These are phyloP conservation scores for Equus quagga DNA, from an alignment of 2,113 vertebrate genomes.

Conservation along the genomic window DNA sequence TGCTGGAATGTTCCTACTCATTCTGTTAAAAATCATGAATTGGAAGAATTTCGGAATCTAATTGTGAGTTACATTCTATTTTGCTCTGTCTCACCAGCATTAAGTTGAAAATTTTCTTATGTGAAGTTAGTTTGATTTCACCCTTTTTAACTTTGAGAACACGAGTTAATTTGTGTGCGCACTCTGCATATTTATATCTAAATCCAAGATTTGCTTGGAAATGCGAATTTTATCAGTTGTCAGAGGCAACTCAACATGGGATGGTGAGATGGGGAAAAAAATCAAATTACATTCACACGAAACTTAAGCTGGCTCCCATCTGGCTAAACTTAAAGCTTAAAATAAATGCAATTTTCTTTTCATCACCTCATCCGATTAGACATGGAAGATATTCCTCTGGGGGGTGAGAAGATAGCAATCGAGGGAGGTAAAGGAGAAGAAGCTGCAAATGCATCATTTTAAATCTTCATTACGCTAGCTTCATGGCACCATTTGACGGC, in stretches of 20 bases:
- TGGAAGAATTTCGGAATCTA: constrained; percentile 41
- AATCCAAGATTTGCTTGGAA: constrained; percentile 66
- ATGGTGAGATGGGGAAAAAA: constrained; percentile 36
- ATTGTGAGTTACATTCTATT: constrained; percentile 47
- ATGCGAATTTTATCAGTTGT: constrained; percentile 78
- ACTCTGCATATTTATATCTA: constrained; percentile 72
- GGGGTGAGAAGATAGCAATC: background rate
- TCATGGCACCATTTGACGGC: fast-evolving
- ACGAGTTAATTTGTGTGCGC: constrained; percentile 56
- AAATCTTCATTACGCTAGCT: background rate
- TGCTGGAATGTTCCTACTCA: constrained; percentile 18
- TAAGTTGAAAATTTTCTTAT: background rate
- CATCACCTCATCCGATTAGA: constrained; percentile 16
- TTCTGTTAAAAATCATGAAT: constrained; percentile 35
- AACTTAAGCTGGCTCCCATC: constrained; percentile 61
- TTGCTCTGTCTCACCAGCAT: background rate
- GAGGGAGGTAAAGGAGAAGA: background rate
- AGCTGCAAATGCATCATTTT: background rate
- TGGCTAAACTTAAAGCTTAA: constrained; percentile 66
- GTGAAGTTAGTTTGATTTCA: constrained; percentile 26
- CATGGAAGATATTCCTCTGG: background rate
- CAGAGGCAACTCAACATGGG: constrained; percentile 67
- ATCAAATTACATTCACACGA: constrained; percentile 59
- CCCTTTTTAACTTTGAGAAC: constrained; percentile 67
- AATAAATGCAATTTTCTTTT: constrained; percentile 64